Percentiles rank a stretch among this genome's conserved stretches.
These are phyloP conservation scores for Chrysochloris asiatica DNA, from an alignment of 2,113 vertebrate genomes.

Conservation along the genomic window DNA sequence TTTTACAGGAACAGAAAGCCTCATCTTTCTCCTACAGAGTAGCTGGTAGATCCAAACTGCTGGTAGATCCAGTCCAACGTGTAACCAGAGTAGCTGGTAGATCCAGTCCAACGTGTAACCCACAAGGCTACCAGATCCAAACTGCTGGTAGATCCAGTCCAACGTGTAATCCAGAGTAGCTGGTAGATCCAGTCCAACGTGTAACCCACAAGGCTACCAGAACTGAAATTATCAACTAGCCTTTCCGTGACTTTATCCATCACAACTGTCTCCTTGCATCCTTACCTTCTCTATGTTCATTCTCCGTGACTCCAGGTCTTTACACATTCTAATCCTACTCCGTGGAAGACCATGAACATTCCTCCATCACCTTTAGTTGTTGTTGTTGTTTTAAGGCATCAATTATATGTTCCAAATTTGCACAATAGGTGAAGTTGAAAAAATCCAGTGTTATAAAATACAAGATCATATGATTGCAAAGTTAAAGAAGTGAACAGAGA, in stretches of 20 bases:
- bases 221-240: too few species aligned
- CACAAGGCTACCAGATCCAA: too few species aligned
- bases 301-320: neutral
- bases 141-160: too few species aligned
- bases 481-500: neutral
- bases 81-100: too few species aligned
- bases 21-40: too few species aligned
- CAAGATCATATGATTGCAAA: neutral
- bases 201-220: too few species aligned
- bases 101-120: too few species aligned
- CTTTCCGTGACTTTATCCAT: neutral
- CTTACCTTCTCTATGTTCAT: neutral
- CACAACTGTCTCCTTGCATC: neutral
- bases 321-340: neutral
- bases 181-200: too few species aligned
- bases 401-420: too few species aligned
- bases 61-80: neutral
- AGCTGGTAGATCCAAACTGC: too few species aligned
- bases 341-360: neutral
- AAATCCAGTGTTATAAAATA: neutral
- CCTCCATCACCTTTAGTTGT: neutral
- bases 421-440: neutral
- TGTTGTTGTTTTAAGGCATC: neutral
- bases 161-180: too few species aligned
- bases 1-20: too few species aligned